A percentile compares a stretch with the other conserved stretches of the same genome.
These are phyloP conservation scores for Tricholaema leucomelas DNA, from an alignment of 2,113 vertebrate species.

Conservation along the genomic window DNA sequence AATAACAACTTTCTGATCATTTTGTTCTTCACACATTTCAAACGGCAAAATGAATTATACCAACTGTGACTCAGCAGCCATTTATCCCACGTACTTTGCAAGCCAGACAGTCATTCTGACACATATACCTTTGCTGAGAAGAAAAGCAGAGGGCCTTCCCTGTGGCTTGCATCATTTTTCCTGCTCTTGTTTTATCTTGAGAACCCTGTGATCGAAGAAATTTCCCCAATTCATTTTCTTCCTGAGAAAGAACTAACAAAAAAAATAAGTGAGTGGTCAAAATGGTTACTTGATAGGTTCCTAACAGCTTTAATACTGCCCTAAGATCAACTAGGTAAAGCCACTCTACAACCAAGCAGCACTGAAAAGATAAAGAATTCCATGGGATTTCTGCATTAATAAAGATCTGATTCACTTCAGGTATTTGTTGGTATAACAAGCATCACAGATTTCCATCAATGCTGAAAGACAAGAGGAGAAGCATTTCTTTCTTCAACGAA, in stretches of 20 bases:
- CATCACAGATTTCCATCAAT: conserved; percentile 51
- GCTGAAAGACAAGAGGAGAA: conserved; percentile 15
- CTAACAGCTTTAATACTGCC: not conserved
- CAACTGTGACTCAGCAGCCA: not conserved
- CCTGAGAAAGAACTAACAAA: conserved; percentile 90
- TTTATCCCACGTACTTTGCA: not conserved
- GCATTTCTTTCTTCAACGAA: conserved; percentile 15
- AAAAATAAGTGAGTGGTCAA: conserved; percentile 53
- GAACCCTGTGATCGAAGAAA: conserved; percentile 95
- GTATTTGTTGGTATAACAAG: conserved; percentile 46
- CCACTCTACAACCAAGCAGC: not conserved
- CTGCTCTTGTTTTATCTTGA: conserved; percentile 94
- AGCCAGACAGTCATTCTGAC: not conserved
- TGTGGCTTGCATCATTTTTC: conserved; percentile 98
- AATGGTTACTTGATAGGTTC: not conserved
- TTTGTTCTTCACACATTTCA: not conserved
- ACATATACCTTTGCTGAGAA: conserved; percentile 93
- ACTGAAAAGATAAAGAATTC: not conserved
- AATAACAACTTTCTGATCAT: not conserved
- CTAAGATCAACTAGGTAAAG: not conserved
- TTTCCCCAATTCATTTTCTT: conserved; percentile 95
- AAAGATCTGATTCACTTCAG: conserved; percentile 33
- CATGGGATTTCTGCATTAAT: not conserved
- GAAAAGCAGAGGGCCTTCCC: conserved; percentile 98
- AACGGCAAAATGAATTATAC: not conserved